phyloP scores from a whole-genome alignment of 1,140 invertebrate genomes.

The Solenopsis invicta region DNA sequence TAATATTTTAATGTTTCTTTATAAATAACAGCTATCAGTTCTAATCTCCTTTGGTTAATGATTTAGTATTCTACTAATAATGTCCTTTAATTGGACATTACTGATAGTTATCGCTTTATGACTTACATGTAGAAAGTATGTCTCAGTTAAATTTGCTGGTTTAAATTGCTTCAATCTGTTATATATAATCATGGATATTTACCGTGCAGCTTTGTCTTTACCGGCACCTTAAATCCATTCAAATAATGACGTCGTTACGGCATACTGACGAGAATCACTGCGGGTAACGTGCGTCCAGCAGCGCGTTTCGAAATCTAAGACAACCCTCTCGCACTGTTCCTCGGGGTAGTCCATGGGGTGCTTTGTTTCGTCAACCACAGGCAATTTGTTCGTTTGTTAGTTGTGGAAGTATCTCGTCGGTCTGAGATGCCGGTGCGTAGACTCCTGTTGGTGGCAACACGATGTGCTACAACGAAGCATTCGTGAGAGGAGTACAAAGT shows the following conservation, averaged over 20 bases:
- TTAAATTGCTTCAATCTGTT: conserved; percentile 12
- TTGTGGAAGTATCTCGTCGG: conserved; percentile 69
- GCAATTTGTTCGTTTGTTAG: conserved; percentile 76
- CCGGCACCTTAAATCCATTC: conserved; percentile 27
- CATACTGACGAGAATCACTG: conserved; percentile 58
- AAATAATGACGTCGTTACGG: conserved; percentile 41
- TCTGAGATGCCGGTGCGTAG: conserved; percentile 15
- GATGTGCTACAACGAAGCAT: conserved; percentile 52
- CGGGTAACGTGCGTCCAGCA: conserved; percentile 60
- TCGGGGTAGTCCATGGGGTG: conserved; percentile 57
- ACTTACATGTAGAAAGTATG: background rate
- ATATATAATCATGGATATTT: background rate
- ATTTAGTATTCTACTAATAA: background rate
- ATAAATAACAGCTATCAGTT: background rate
- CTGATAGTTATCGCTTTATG: background rate
- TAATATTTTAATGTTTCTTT: background rate
- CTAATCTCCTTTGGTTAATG: background rate
- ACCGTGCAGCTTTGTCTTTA: conserved; percentile 23
- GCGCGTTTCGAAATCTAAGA: conserved; percentile 59
- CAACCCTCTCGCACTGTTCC: conserved; percentile 56
- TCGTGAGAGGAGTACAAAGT: conserved; percentile 11
- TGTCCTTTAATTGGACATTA: background rate
- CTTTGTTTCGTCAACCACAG: conserved; percentile 77
- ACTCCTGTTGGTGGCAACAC: conserved; percentile 44
- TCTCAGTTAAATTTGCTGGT: background rate